Base-by-base conservation (phyloP, 1,140 invertebrate species). In the Drosophila sp. region DNA sequence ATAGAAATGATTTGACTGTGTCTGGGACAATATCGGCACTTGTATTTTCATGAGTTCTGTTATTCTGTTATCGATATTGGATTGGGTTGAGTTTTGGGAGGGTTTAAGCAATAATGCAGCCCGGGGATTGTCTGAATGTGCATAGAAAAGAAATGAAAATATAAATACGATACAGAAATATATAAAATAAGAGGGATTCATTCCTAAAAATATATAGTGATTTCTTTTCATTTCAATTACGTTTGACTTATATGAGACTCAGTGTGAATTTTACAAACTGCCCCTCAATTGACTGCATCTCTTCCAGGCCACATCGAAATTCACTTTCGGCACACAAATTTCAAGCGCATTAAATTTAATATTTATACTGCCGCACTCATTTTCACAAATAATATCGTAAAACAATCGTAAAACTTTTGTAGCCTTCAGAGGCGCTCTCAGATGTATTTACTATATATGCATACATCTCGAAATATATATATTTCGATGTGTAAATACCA, bases 21-120 rank as follows among this genome's bases (percentile, higher is more conserved):
- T 66, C 69, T 66, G 69, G 38, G 18, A 40, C 38, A 58, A 9
- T 53, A 72, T 59, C 63, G 54, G 54, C 70, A 72, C 29, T 54
- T 59, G 36, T 72, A 45, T 51, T 65, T 36, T 21, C 9, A 34
- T 51, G 45, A 53, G 51, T 64, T 64, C 67, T 45, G 40, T 40
- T 40, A 53, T 64, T 65, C 51, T 65, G 61, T 65, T 71, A 71
- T 56, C 67, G 41, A 63, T 46, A 71, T 71, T 62, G 59, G 50
- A 63, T 41, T 27, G 27, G 16, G 6, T 38, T 40, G 14, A 21
- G 29, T 21, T 36, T 48, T 27, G 2, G 36, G 34, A 4, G 53
- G 53, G 11, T 45, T 61, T 43, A 59, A 38, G 16, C 18, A 11
- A 34, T 38, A 43, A 45, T 38, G 7, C 25, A 48, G 25, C 16